Base-by-base conservation (phyloP, 2,888 invertebrate genomes). In the Drosophila quinaria region DNA sequence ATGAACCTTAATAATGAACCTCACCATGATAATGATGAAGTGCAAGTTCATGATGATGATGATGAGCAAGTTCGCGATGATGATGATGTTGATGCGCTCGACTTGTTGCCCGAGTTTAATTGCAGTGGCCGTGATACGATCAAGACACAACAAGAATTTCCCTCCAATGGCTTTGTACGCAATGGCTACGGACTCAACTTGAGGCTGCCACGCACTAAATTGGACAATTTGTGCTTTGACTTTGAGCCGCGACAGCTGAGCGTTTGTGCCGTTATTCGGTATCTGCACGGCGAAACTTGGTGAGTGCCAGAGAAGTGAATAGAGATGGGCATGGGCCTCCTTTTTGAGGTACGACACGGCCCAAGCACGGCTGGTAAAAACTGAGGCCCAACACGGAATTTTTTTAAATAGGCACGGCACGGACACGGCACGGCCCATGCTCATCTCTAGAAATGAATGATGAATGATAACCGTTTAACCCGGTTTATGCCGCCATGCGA, bases 51-150 rank as follows among this genome's bases (percentile, higher is more conserved):
- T 3, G 17, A 37, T 37, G 42, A 55, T 1, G 15, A 41, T 1
- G 46, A 25, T 0, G 31, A 29, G 10, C 44, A 39, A 1, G 55
- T 46, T 9, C 29, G 25, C 2, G 69, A 50, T n/a, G 44, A 35
- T 22, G 60, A 29, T 2, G 69, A 50, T n/a, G 47, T 35, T 22
- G 60, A 50, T 2, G 49, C 56, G 0, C 13, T 87, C 1, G 70
- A 87, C 17, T 9, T 76, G 46, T 69, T 92, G 41, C 91, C 92
- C 0, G 90, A 91, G 58, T 91, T 93, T 25, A 87, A 90, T 58
- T 92, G 92, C 62, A 69, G 54, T 33, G 92, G 93, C 1, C 87
- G 89, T 19, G 92, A 92, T 67, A 72, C 87, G 0, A 54, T 73
- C 0, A 92, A 74, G 41, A 47, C 80, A 22, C 70, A 77, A 0